Conservation (phyloP, 2,113 vertebrate genomes). For the Zosterops borbonicus region DNA sequence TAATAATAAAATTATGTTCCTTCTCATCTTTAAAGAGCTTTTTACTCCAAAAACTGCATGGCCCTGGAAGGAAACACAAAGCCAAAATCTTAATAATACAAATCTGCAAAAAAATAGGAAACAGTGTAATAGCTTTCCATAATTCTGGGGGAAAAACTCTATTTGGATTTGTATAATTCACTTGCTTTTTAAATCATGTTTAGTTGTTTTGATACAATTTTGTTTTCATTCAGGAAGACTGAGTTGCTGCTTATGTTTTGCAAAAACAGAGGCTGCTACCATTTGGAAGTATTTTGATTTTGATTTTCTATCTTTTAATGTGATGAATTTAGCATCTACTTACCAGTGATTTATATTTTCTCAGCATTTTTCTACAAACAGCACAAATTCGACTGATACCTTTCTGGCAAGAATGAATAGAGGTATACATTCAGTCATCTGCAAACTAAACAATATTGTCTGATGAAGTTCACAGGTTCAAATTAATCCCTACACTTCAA, state of each 20-base stretch:
- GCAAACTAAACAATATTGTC: not conserved
- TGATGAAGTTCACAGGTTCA: slow-evolving; percentile 1
- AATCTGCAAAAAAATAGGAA: not conserved
- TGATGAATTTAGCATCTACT: not conserved
- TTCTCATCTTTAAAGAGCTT: not conserved
- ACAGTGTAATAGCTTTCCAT: not conserved
- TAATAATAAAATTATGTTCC: not conserved
- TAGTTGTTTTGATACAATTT: not conserved
- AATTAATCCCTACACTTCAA: not conserved
- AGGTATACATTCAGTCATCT: not conserved
- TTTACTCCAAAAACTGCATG: not conserved
- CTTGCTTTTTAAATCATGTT: not conserved
- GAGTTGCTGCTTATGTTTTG: not conserved
- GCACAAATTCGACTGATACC: not conserved
- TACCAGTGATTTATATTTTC: not conserved
- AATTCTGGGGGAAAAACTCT: not conserved
- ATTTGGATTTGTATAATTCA: not conserved
- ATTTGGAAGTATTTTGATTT: not conserved
- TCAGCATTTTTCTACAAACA: not conserved
- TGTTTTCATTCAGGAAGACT: not conserved
- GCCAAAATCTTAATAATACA: not conserved
- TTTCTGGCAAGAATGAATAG: not conserved
- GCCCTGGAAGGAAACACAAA: not conserved
- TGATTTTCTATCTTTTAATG: not conserved
- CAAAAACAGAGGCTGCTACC: not conserved